Evolutionary conservation across 2,888 invertebrate genomes (phyloP), one percentile per base, ranked within the genome.

Genomic region (Ectropis crepuscularia): DNA sequence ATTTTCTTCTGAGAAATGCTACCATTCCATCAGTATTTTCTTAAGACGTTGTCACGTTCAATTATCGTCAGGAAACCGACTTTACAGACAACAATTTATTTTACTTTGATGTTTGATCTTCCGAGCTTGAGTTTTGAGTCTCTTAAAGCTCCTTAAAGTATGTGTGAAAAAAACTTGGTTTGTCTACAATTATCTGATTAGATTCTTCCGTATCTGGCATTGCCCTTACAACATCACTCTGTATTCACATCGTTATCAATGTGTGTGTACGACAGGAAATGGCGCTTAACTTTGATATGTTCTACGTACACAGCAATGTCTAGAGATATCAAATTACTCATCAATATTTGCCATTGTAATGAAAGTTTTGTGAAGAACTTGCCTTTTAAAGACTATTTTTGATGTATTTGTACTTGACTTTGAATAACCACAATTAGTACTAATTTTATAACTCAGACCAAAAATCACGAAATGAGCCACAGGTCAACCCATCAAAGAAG

Each of bases 131-230:
- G 4, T n/a, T 12, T 6, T 55, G n/a, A 11, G 11, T 47, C 57
- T 57, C 57, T 8, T 39, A 28, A 61, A 61, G 61, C 59, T 60
- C 53, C 59, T 45, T 28, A 28, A 51, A 45, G 9, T 41, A 51
- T 51, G 16, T 51, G 51, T 51, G 51, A 51, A 51, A 42, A 51
- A 51, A 41, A 53, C 49, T 16, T 51, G 41, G 51, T 51, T 41
- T 51, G 28, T 51, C 41, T 42, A 16, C 51, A 39, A 51, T 51
- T 82, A 83, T 87, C 83, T 77, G 86, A 86, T 86, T 82, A 84
- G 75, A 81, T 78, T 68, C 66, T 77, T 75, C 75, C 75, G 69
- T 90, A 91, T 90, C 91, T 90, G 90, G 77, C 90, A 88, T 87
- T 90, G 90, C 87, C 90, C 90, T 87, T 83, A 75, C 71, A 76